A percentile compares a stretch with the other conserved stretches of the same genome.
Evolutionary conservation across 2,888 invertebrate genomes (phyloP).

Genomic region (Cyrtodaria siliqua): DNA sequence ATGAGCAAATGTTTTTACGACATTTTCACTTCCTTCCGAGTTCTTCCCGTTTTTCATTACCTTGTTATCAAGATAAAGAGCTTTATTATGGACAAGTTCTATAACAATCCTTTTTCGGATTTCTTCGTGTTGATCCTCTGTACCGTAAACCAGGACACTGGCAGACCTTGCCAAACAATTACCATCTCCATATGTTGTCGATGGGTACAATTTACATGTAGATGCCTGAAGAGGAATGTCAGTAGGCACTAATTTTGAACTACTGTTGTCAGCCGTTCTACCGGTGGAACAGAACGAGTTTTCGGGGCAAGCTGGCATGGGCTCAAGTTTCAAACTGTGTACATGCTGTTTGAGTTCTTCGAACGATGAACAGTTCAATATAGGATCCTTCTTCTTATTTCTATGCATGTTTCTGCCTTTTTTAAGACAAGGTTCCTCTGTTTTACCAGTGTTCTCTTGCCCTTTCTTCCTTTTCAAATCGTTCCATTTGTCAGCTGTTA

Average conservation of each 20-base stretch:
- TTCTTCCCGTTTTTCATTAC: slow-evolving; percentile 10
- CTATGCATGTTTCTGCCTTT: not conserved
- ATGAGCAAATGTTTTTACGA: slow-evolving; percentile 22
- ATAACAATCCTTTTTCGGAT: slow-evolving; percentile 15
- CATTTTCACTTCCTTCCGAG: slow-evolving; percentile 2
- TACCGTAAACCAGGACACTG: slow-evolving; percentile 25
- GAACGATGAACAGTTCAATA: not conserved
- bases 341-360: not conserved
- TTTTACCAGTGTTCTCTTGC: slow-evolving; percentile 1
- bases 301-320: not conserved
- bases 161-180: slow-evolving; percentile 28
- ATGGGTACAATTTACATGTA: not conserved
- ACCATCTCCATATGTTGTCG: slow-evolving; percentile 16
- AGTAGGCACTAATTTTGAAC: slow-evolving; percentile 6
- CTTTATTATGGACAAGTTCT: slow-evolving; percentile 10
- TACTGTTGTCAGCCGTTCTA: slow-evolving; percentile 14
- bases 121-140: slow-evolving; percentile 17
- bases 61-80: slow-evolving; percentile 11
- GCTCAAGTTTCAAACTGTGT: not conserved
- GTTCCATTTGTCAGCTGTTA: not conserved
- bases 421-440: not conserved
- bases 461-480: slow-evolving; percentile 1
- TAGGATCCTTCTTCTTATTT: not conserved
- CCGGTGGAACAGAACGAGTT: slow-evolving; percentile 14
- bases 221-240: slow-evolving; percentile 17